Evolutionary conservation across 2,113 vertebrate species (phyloP), one percentile per base, ranked within the genome.

Genomic region (Crotalus helleri): DNA sequence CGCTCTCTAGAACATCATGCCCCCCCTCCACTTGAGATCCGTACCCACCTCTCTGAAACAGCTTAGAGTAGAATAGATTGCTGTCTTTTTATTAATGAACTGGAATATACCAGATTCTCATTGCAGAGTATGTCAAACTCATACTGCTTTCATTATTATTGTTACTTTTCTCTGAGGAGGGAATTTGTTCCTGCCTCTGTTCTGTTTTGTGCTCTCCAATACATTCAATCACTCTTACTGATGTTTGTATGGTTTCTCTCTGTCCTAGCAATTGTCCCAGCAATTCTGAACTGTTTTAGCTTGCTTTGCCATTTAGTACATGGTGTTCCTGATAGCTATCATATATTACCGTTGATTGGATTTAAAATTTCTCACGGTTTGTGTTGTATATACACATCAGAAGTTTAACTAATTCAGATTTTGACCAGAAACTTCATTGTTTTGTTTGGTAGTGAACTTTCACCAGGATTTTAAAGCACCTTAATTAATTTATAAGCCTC

Each of bases 251-350:
- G 11, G 13, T 90, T 59, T 85, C 24, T 88, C 33, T 61, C 55
- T 64, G 64, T 74, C 74, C 33, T 39, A 81, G 17, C 74, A 58
- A 53, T 54, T 57, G 59, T 64, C 88, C 44, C 92, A 86, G 46
- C 69, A 93, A 46, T 53, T 58, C 92, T 61, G 49, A 90, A 86
- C 74, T 93, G 87, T 85, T 90, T 86, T 90, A 86, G 21, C 13
- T 54, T 87, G 33, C 21, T 74, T 39, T 93, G 81, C 86, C 23
- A 64, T 90, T 90, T 61, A 44, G 92, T 61, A 90, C 88, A 26
- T 54, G 88, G 88, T 93, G 92, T 90, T 90, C 92, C 61, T 90
- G 88, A 86, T 58, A 61, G 12, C 57, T 64, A 86, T 93, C 39
- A 90, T 61, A 90, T 90, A 86, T 90, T 93, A 53, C 58, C 87